A percentile compares a stretch with the other conserved stretches of the same genome.
phyloP scores from a whole-genome alignment of 2,113 vertebrate genomes.

The Okapia johnstoni region DNA sequence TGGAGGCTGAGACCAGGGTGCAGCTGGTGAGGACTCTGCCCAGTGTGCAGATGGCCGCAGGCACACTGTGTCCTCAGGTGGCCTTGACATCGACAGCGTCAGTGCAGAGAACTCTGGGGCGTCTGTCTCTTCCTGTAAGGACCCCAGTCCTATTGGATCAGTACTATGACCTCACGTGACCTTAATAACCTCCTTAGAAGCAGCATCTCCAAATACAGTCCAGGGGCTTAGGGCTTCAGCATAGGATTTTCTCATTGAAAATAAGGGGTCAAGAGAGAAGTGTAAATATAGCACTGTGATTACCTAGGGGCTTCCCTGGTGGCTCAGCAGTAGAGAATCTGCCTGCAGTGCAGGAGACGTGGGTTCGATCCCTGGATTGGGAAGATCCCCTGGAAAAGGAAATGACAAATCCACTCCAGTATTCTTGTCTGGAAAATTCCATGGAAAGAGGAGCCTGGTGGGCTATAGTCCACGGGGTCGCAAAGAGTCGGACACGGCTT shows the following conservation, averaged over 20 bases:
- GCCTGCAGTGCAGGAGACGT: neutral
- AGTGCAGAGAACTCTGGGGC: too few species aligned
- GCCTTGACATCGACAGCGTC: fast-evolving
- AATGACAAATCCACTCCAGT: neutral
- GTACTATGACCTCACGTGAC: fast-evolving
- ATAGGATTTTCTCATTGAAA: fast-evolving
- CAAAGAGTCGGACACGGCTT: fast-evolving
- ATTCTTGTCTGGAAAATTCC: neutral
- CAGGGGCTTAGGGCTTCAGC: fast-evolving
- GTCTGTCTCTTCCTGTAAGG: neutral
- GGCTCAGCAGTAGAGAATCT: neutral
- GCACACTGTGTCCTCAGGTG: fast-evolving
- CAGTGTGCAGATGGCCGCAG: fast-evolving
- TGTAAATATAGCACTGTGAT: fast-evolving
- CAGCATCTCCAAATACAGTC: neutral
- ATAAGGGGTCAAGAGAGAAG: neutral
- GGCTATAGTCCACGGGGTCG: neutral
- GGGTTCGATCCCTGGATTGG: neutral
- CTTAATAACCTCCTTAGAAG: neutral
- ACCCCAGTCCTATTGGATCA: fast-evolving
- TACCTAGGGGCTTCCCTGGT: neutral
- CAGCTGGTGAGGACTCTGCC: fast-evolving
- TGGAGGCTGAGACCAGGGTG: neutral
- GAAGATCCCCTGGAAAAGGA: neutral
- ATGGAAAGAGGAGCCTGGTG: neutral